These are phyloP conservation scores for Pelochelys cantorii DNA, from an alignment of 2,797 vertebrate genomes.

Conservation along the genomic window DNA sequence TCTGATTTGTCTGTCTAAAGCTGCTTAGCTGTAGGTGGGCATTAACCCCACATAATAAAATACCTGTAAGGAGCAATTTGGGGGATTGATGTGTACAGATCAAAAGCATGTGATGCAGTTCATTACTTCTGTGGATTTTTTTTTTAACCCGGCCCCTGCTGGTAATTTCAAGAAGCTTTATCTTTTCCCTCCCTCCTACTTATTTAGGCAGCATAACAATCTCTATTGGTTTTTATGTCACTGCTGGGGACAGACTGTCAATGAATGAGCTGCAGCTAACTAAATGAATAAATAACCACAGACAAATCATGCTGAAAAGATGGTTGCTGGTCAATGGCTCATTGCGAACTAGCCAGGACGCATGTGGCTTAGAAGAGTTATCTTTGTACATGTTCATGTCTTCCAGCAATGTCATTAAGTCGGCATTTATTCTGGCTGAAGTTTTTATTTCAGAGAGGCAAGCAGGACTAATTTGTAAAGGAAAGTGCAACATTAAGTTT, in stretches of 20 bases:
- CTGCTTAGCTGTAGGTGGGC: slow-evolving; percentile 1
- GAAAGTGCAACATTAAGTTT: neutral
- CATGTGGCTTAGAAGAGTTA: neutral
- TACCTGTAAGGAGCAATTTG: slow-evolving; percentile 4
- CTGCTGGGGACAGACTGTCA: slow-evolving; percentile 41
- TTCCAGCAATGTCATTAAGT: slow-evolving; percentile 5
- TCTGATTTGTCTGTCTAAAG: slow-evolving; percentile 62
- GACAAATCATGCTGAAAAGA: slow-evolving; percentile 57
- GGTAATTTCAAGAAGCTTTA: slow-evolving; percentile 51
- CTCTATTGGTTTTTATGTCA: slow-evolving; percentile 51
- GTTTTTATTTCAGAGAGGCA: neutral
- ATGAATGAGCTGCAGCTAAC: slow-evolving; percentile 64
- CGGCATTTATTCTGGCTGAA: neutral
- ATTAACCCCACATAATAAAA: slow-evolving; percentile 21
- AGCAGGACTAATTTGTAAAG: neutral
- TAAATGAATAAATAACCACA: slow-evolving; percentile 50
- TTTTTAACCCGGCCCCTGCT: slow-evolving; percentile 35
- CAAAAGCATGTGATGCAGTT: slow-evolving; percentile 3
- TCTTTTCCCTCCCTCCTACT: slow-evolving; percentile 29
- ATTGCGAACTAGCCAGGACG: slow-evolving; percentile 16
- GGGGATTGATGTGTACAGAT: slow-evolving; percentile 25
- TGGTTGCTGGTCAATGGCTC: neutral
- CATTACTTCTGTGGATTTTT: slow-evolving; percentile 41
- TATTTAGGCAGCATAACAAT: slow-evolving; percentile 59
- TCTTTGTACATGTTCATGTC: neutral